These are phyloP conservation scores for Bombycilla garrulus DNA, from an alignment of 2,113 vertebrate species.

Conservation along the genomic window DNA sequence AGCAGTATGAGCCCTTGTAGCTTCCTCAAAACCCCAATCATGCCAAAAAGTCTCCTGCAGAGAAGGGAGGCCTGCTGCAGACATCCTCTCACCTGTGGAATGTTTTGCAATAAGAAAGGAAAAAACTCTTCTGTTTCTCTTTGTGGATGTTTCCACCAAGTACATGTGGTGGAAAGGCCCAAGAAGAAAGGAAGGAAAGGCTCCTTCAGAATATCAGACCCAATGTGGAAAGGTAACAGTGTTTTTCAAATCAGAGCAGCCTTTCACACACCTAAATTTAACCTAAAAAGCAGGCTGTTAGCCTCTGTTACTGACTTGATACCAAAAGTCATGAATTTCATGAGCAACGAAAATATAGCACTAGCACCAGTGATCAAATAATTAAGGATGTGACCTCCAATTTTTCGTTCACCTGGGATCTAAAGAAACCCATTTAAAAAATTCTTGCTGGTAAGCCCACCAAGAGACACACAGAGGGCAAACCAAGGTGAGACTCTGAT, in stretches of 20 bases:
- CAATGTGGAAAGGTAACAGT: not conserved
- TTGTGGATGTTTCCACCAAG: not conserved
- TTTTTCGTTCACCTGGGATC: not conserved
- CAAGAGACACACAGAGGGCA: not conserved
- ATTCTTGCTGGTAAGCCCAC: not conserved
- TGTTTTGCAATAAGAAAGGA: not conserved
- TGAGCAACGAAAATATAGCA: not conserved
- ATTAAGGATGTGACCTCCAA: not conserved
- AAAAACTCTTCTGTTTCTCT: not conserved
- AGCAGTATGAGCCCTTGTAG: not conserved
- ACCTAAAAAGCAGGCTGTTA: not conserved
- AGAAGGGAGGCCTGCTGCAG: not conserved
- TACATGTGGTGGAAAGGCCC: not conserved
- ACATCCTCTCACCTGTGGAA: not conserved
- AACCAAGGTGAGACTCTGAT: not conserved
- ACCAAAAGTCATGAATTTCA: not conserved
- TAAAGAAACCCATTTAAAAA: not conserved
- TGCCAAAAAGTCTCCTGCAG: not conserved
- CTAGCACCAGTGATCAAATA: not conserved
- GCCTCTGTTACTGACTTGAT: not conserved
- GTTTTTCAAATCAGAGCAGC: not conserved
- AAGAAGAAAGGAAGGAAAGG: not conserved
- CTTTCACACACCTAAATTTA: not conserved
- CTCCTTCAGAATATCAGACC: not conserved
- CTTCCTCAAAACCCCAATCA: fast-evolving